phyloP scores from a whole-genome alignment of 2,888 invertebrate genomes.

The Xestia xanthographa region DNA sequence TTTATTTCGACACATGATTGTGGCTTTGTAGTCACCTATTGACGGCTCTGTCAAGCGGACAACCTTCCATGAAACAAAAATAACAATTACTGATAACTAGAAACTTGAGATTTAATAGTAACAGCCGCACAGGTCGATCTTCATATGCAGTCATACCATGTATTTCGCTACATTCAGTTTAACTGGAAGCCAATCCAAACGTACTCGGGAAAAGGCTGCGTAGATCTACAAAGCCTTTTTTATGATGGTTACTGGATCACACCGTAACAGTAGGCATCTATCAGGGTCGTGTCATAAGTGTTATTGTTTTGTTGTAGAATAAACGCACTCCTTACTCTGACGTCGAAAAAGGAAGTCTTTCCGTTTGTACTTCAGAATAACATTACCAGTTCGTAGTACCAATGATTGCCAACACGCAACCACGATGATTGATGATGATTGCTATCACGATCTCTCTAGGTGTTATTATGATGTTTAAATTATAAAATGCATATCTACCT shows the following conservation, averaged over 20 bases:
- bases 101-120: not conserved
- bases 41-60: slow-evolving; percentile 68
- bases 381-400: not conserved
- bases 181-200: not conserved
- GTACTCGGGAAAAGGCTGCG: not conserved
- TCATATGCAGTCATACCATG: not conserved
- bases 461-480: slow-evolving; percentile 1
- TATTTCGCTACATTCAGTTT: not conserved
- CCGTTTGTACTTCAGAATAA: not conserved
- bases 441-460: not conserved
- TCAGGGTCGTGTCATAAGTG: not conserved
- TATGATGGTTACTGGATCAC: not conserved
- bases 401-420: not conserved
- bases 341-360: not conserved
- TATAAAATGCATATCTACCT: slow-evolving; percentile 64
- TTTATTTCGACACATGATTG: slow-evolving; percentile 69
- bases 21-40: slow-evolving; percentile 70
- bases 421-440: not conserved
- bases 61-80: slow-evolving; percentile 71
- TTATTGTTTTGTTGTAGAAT: not conserved
- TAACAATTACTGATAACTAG: not conserved
- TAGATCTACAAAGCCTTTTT: not conserved
- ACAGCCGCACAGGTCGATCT: not conserved
- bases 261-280: not conserved
- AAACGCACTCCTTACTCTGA: not conserved